Evolutionary conservation across 2,113 vertebrate genomes (phyloP), one percentile per base, ranked within the genome.

Genomic region (Phyllopteryx taeniolatus): DNA sequence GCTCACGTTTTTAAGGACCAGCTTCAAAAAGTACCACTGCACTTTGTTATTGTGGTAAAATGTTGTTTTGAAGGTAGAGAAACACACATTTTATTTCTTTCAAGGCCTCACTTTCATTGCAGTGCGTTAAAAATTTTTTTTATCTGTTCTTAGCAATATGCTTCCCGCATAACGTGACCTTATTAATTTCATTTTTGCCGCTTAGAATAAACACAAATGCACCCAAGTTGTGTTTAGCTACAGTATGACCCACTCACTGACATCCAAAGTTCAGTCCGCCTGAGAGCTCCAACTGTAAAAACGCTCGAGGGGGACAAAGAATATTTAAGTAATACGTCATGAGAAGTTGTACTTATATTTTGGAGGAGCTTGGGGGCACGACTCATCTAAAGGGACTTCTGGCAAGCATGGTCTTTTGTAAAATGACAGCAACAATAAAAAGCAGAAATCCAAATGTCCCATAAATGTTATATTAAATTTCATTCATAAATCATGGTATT

Each of bases 311-410:
- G 61, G 78, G 66, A 79, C 78, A 77, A 83, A 82, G 73, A 85
- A 77, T 86, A 83, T 83, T 85, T 79, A 84, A 85, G 77, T 73
- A 79, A 76, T 75, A 77, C 81, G 71, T 78, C 79, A 78, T 43
- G 65, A 80, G 79, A 82, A 82, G 76, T 81, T 73, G 73, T 65
- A 81, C 63, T 79, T 76, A 81, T 76, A 78, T 79, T 85, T 82
- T 70, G 44, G 54, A 85, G 73, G 62, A 75, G 79, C 79, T 86
- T 73, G 51, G 14, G 79, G 78, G 79, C 72, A 75, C 79, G 68
- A 75, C 74, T 74, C 74, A 61, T 74, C 63, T 73, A 68, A 73
- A 65, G 43, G 71, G 59, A 61, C 59, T 60, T 74, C 67, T 76
- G 78, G 76, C 69, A 75, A 72, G 68, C 56, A 65, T 14, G 14